phyloP scores from a whole-genome alignment of 1,140 invertebrate species.

The Sesamia nonagrioides region DNA sequence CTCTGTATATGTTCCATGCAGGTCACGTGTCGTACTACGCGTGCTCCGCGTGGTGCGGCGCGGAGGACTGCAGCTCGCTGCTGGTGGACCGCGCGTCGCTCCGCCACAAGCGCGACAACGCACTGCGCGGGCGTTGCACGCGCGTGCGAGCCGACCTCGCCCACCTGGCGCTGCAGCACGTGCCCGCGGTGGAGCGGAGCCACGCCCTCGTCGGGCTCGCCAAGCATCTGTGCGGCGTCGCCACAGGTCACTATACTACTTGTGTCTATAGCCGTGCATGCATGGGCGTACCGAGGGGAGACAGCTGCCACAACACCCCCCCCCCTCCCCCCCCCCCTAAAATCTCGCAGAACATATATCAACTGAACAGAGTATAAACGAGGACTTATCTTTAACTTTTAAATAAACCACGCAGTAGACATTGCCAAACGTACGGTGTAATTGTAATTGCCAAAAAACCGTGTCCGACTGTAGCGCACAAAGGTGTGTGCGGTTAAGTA shows the following conservation, averaged over 20 bases:
- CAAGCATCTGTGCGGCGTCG: conserved; percentile 95
- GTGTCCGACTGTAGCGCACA: too few relatives aligned
- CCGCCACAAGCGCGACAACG: conserved; percentile 94
- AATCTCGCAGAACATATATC: too few relatives aligned
- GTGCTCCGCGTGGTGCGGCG: conserved; percentile 86
- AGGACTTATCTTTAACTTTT: too few relatives aligned
- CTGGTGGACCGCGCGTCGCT: conserved; percentile 93
- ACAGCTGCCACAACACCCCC: too few relatives aligned
- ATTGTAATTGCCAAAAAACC: too few relatives aligned
- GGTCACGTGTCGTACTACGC: conserved; percentile 93
- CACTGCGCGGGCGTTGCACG: conserved; percentile 82
- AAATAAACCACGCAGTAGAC: too few relatives aligned
- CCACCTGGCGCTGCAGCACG: conserved; percentile 85
- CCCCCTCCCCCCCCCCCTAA: too few relatives aligned
- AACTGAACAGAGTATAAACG: too few relatives aligned
- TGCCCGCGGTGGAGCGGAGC: not conserved
- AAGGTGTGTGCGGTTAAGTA: too few relatives aligned
- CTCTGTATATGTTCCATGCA: conserved; percentile 68
- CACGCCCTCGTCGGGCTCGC: conserved; percentile 89
- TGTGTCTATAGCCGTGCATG: too few relatives aligned
- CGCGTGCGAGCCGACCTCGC: conserved; percentile 92
- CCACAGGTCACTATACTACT: conserved; percentile 89
- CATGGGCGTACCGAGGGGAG: too few relatives aligned
- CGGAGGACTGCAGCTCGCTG: conserved; percentile 84
- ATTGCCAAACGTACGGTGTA: too few relatives aligned